Evolutionary conservation across 2,113 vertebrate genomes (phyloP).

Genomic region (Ceyx melanurus): DNA sequence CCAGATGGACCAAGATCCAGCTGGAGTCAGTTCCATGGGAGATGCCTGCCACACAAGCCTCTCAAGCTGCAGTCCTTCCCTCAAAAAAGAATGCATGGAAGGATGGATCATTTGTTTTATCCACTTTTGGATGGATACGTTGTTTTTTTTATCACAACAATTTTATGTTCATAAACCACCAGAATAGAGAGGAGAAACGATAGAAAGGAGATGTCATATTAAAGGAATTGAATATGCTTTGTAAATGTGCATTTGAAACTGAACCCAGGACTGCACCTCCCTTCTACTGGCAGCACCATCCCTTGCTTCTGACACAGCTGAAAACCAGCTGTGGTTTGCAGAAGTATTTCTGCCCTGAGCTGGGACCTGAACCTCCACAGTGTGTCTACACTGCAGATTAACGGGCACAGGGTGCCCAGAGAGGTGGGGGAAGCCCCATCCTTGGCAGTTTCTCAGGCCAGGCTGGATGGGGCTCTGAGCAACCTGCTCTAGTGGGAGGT

Average conservation of each 20-base stretch:
- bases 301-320: not conserved
- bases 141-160: not conserved
- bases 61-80: not conserved
- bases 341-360: not conserved
- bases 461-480: too few species aligned
- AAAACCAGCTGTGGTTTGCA: fast-evolving
- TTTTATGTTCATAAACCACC: not conserved
- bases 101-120: not conserved
- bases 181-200: not conserved
- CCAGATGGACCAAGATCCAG: too few species aligned
- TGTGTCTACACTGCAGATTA: not conserved
- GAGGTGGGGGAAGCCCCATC: too few species aligned
- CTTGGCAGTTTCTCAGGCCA: too few species aligned
- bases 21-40: not conserved
- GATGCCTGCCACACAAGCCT: not conserved
- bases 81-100: not conserved
- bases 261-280: not conserved
- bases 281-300: not conserved
- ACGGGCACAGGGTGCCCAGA: too few species aligned
- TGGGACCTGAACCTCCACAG: not conserved
- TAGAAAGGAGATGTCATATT: not conserved
- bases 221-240: not conserved
- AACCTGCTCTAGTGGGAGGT: too few species aligned
- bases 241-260: not conserved
- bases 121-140: not conserved